Base-by-base conservation (phyloP, 1,140 invertebrate species). In the Saccostrea cuccullata region DNA sequence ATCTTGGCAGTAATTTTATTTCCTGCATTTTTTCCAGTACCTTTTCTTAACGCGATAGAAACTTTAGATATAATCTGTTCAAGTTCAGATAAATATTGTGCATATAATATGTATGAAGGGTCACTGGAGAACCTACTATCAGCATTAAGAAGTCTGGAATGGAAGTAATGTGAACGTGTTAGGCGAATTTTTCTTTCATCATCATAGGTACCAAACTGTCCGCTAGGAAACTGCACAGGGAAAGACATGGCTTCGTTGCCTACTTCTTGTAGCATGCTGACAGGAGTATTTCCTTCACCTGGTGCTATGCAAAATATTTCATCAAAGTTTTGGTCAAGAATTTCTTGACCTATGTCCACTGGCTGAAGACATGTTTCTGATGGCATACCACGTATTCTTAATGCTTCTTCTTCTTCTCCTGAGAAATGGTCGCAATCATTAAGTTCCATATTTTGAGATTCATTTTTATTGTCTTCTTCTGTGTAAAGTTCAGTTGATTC, bases 341-440 rank as follows among this genome's bases (percentile, higher is more conserved):
- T 15, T 60, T 88, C 87, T 40, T 88, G 87, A 9, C 87, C 87
- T 23, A 88, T 12, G 58, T 88, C 87, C 20, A 85, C 30, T 15
- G 87, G 55, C 56, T 88, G 64, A n/a, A 85, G 40, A 60, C 87
- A 88, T n/a, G 82, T 88, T 17, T 83, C 82, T 12, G 11, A 36
- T 40, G 17, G 82, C 26, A 83, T 36, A 12, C n/a, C 70, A 77
- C 30, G 11, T 12, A 26, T 36, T 11, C n/a, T n/a, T 77, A n/a
- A 15, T 26, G 0, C 12, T 15, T 77, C 67, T 70, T 26, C 67
- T 36, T 36, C 30, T 36, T 36, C 30, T 36, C 30, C 2, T 36
- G 30, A 36, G 30, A 36, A 36, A 36, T 36, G 30, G 30, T 36
- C 30, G 30, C 30, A 36, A 36, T 36, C 30, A 36, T 36, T 36